Percentiles rank a stretch among this genome's conserved stretches.
Conservation (phyloP, 2,797 vertebrate genomes). For the Jordanella pulchra region DNA sequence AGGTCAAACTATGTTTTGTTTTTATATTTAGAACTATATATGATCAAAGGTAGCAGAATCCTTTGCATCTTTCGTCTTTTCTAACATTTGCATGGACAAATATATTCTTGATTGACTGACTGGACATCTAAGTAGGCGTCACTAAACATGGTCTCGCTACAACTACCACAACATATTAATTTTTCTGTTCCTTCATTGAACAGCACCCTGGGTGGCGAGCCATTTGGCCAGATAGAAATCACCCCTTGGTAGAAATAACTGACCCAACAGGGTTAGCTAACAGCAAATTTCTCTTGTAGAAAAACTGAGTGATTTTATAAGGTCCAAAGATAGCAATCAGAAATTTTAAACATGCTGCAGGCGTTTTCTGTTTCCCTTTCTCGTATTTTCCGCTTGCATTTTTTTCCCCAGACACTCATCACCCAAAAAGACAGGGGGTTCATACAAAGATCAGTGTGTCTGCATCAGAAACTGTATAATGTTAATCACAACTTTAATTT, state of each 20-base stretch:
- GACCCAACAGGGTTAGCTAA: slow-evolving; percentile 1
- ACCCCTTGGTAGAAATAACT: slow-evolving; percentile 29
- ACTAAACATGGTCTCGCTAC: neutral
- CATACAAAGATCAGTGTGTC: slow-evolving; percentile 92
- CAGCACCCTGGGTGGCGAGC: neutral
- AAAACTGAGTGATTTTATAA: slow-evolving; percentile 14
- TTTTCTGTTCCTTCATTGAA: neutral
- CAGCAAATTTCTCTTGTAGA: slow-evolving; percentile 13
- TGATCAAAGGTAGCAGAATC: neutral
- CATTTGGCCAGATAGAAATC: neutral
- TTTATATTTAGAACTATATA: neutral
- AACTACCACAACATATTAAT: neutral
- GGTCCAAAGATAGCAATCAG: slow-evolving; percentile 22
- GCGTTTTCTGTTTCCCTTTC: slow-evolving; percentile 40
- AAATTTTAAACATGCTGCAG: slow-evolving; percentile 29
- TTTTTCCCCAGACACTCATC: slow-evolving; percentile 61
- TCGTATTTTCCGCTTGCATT: slow-evolving; percentile 47
- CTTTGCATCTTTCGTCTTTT: too few relatives aligned
- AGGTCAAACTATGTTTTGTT: neutral
- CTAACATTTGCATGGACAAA: too few relatives aligned
- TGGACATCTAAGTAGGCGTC: neutral
- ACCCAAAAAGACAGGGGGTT: slow-evolving; percentile 65
- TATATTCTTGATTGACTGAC: neutral
- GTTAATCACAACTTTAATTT: slow-evolving; percentile 99
- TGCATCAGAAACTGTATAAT: slow-evolving; percentile 96